Conservation (phyloP, 2,888 invertebrate genomes). For the Diaphora mendica region DNA sequence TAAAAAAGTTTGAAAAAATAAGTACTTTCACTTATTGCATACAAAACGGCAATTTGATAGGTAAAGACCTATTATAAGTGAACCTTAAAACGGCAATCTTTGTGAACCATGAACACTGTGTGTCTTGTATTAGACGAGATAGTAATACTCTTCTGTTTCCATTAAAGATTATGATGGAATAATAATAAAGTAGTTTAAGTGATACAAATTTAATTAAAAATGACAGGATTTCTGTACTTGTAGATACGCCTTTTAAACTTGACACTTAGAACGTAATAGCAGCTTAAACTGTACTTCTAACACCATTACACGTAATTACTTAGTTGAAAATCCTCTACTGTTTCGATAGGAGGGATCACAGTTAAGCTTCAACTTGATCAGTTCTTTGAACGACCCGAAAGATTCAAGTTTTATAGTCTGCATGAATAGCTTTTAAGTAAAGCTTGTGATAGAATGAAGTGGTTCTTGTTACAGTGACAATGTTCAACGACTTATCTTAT, state of each 20-base stretch:
- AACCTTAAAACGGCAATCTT: not conserved
- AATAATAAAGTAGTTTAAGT: no score
- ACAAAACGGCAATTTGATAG: no score
- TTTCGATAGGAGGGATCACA: conserved; percentile 43
- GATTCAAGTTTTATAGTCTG: conserved; percentile 33
- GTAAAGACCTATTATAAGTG: no score
- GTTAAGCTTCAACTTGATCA: conserved; percentile 40
- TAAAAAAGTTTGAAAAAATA: no score
- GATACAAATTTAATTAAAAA: not conserved
- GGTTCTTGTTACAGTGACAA: not conserved
- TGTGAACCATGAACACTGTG: not conserved
- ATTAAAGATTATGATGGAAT: no score
- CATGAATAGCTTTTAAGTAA: conserved; percentile 12
- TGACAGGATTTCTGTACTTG: not conserved
- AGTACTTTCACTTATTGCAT: no score
- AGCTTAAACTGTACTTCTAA: conserved; percentile 15
- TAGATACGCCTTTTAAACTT: not conserved
- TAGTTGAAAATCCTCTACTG: conserved; percentile 52
- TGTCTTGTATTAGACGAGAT: not conserved
- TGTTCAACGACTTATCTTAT: not conserved
- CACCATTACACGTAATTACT: conserved; percentile 45
- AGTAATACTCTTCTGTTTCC: no score
- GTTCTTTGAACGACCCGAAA: conserved; percentile 36
- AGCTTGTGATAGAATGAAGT: conserved; percentile 7
- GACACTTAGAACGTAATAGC: conserved; percentile 4